A percentile compares a stretch with the other conserved stretches of the same genome.
phyloP scores from a whole-genome alignment of 2,888 invertebrate species.

The Ochropleura leucogaster region DNA sequence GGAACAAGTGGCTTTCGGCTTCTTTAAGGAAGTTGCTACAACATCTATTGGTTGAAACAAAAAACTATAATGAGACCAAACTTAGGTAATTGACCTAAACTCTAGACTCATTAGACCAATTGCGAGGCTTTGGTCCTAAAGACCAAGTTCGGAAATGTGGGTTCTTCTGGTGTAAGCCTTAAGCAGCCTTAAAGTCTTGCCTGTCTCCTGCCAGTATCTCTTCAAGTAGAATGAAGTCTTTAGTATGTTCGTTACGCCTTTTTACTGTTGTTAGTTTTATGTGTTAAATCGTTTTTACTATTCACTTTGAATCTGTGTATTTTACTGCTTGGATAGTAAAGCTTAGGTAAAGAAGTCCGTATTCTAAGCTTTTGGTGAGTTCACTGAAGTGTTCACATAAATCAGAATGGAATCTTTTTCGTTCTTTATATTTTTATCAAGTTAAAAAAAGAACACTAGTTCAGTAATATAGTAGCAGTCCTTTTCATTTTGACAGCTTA shows the following conservation, averaged over 20 bases:
- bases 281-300: slow-evolving; percentile 28
- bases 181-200: slow-evolving; percentile 4
- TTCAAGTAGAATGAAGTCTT: slow-evolving; percentile 25
- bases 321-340: slow-evolving; percentile 36
- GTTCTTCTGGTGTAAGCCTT: slow-evolving; percentile 11
- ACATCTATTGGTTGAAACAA: background rate
- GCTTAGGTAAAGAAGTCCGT: background rate
- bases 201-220: slow-evolving; percentile 28
- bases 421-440: background rate
- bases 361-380: background rate
- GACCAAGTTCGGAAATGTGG: slow-evolving; percentile 30
- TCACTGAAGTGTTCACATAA: background rate
- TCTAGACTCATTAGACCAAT: slow-evolving; percentile 9
- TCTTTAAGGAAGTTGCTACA: no score
- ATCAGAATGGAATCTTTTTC: background rate
- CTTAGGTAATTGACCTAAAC: slow-evolving; percentile 1
- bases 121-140: slow-evolving; percentile 1
- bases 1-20: no score
- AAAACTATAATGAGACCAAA: slow-evolving; percentile 9
- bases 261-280: slow-evolving; percentile 51
- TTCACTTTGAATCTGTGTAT: slow-evolving; percentile 32
- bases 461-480: no score
- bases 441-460: no score
- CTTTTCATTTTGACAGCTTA: no score
- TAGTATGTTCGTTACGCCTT: slow-evolving; percentile 38